Evolutionary conservation across 2,888 invertebrate genomes (phyloP).

Genomic region (Dynastes hyllus): DNA sequence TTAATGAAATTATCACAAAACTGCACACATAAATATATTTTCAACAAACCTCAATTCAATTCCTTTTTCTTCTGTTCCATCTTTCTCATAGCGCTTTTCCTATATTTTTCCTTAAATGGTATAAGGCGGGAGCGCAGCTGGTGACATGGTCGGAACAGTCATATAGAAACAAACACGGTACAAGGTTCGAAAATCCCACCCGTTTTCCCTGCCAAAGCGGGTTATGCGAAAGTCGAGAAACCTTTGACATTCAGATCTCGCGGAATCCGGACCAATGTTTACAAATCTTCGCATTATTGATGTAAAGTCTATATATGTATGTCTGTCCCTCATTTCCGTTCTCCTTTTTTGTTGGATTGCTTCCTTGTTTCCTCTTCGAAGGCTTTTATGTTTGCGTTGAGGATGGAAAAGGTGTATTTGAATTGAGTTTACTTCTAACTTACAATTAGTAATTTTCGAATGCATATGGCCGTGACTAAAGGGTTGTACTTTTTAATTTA

Average conservation of each 20-base stretch:
- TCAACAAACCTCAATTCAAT: too few species aligned
- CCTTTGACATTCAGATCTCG: slow-evolving; percentile 46
- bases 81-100: neutral
- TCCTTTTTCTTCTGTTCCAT: too few species aligned
- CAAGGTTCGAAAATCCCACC: slow-evolving; percentile 11
- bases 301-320: neutral
- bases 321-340: neutral
- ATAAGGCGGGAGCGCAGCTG: neutral
- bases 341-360: too few species aligned
- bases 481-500: too few species aligned
- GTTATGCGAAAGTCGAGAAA: slow-evolving; percentile 28
- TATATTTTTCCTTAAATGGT: neutral
- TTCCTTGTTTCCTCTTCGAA: too few species aligned
- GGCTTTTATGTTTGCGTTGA: too few species aligned
- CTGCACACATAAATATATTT: too few species aligned
- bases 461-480: too few species aligned
- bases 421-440: too few species aligned
- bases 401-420: too few species aligned
- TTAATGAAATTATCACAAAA: too few species aligned
- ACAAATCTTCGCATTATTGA: slow-evolving; percentile 47
- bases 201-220: slow-evolving; percentile 14
- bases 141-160: neutral
- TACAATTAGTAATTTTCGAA: too few species aligned
- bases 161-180: slow-evolving; percentile 3
- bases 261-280: slow-evolving; percentile 43